These are phyloP conservation scores for Apis cerana DNA, from an alignment of 1,140 invertebrate genomes.

Conservation along the genomic window DNA sequence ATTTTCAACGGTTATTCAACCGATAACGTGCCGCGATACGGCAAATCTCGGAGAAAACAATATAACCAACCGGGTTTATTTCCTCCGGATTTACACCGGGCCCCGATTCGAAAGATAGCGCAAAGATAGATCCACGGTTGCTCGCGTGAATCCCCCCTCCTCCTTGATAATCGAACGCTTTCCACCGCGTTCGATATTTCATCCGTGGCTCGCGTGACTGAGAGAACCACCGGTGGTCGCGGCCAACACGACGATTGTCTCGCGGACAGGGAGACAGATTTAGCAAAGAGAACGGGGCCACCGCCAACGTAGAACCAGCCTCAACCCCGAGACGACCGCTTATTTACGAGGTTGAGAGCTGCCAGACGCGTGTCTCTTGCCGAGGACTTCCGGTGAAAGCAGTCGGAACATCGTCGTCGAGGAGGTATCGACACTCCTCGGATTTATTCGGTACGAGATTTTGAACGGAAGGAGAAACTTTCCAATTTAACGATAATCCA, in stretches of 20 bases:
- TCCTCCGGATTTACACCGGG: too few species aligned
- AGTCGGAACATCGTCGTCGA: too few species aligned
- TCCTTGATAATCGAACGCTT: slow-evolving; percentile 32
- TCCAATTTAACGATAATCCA: too few species aligned
- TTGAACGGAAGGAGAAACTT: too few species aligned
- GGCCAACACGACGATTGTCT: slow-evolving; percentile 34
- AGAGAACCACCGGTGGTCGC: slow-evolving; percentile 25
- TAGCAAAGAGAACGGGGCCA: slow-evolving; percentile 31
- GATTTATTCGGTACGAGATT: too few species aligned
- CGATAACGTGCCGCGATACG: too few species aligned
- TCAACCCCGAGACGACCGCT: slow-evolving; percentile 18
- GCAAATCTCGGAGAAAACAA: too few species aligned
- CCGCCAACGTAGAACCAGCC: slow-evolving; percentile 30
- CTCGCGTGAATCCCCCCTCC: slow-evolving; percentile 28
- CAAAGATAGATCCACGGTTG: background rate
- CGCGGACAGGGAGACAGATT: slow-evolving; percentile 41
- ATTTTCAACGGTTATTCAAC: too few species aligned
- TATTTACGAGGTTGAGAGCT: slow-evolving; percentile 28
- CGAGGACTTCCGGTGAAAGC: slow-evolving; percentile 37
- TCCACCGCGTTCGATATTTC: slow-evolving; percentile 43
- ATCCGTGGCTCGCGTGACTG: slow-evolving; percentile 47
- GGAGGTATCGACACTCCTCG: too few species aligned
- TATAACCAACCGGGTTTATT: too few species aligned
- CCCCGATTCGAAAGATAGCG: background rate
- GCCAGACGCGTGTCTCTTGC: too few species aligned